Percentiles rank a stretch among this genome's conserved stretches.
phyloP scores from a whole-genome alignment of 2,888 invertebrate genomes.

The Sycophila texana region DNA sequence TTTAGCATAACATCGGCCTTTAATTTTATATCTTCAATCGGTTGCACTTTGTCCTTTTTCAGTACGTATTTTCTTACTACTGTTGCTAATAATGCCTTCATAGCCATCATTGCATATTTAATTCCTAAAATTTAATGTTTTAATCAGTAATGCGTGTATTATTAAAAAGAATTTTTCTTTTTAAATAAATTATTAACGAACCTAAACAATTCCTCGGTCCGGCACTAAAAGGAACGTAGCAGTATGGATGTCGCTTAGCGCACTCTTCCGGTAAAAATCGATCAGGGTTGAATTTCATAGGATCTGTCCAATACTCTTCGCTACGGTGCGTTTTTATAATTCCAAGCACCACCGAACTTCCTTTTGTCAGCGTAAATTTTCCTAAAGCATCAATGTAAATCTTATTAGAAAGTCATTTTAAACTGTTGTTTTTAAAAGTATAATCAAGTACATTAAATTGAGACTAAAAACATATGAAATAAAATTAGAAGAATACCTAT shows the following conservation, averaged over 20 bases:
- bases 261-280: constrained; percentile 65
- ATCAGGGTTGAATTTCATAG: constrained; percentile 65
- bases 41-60: constrained; percentile 58
- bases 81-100: constrained; percentile 73
- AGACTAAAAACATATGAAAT: background rate
- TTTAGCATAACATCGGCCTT: constrained; percentile 61
- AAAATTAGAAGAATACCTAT: constrained; percentile 71
- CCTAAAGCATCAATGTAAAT: constrained; percentile 50
- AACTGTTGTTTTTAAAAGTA: too few species aligned
- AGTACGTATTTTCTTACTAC: constrained; percentile 70
- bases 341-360: constrained; percentile 58
- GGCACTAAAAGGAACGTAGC: constrained; percentile 63
- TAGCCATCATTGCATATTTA: constrained; percentile 75
- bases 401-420: background rate
- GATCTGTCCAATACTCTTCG: constrained; percentile 62
- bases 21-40: constrained; percentile 49
- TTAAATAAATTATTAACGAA: constrained; percentile 11
- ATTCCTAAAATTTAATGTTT: constrained; percentile 65
- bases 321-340: constrained; percentile 61
- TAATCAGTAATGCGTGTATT: background rate
- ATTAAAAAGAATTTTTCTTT: background rate
- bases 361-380: constrained; percentile 60
- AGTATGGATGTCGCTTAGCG: constrained; percentile 62
- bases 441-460: background rate
- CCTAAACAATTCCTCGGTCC: constrained; percentile 65